Percentiles rank a stretch among this genome's conserved stretches.
These are phyloP conservation scores for Chionoecetes opilio DNA, from an alignment of 1,140 invertebrate species.

Conservation along the genomic window DNA sequence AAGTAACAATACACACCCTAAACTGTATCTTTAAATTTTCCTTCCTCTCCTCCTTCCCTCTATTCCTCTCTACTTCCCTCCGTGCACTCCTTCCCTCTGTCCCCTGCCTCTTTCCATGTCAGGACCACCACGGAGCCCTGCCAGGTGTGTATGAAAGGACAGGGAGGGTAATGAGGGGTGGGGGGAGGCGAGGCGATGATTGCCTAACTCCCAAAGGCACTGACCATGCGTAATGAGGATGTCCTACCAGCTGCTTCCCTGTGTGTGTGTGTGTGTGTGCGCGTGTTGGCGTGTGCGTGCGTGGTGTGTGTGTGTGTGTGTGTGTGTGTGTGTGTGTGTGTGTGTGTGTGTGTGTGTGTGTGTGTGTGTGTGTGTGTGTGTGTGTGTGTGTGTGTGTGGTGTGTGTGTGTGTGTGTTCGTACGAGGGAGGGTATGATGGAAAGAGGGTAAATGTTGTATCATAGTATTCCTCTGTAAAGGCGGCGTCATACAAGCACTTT, in stretches of 20 bases:
- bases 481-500: too few species aligned
- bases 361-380: too few species aligned
- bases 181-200: background rate
- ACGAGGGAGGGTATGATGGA: too few species aligned
- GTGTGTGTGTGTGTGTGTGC: constrained; percentile 27
- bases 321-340: constrained; percentile 18
- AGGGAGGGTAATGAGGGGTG: background rate
- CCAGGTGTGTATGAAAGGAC: background rate
- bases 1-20: background rate
- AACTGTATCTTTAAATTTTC: too few species aligned
- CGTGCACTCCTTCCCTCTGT: too few species aligned
- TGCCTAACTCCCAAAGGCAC: background rate
- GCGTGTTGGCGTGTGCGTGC: background rate
- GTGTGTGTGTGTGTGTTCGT: too few species aligned
- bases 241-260: background rate
- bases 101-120: too few species aligned
- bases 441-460: too few species aligned
- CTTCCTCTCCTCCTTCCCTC: background rate
- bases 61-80: too few species aligned
- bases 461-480: too few species aligned
- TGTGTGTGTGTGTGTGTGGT: too few species aligned
- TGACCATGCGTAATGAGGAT: background rate
- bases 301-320: background rate
- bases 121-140: background rate
- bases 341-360: background rate